Evolutionary conservation across 92 coral and sea anemone genomes (phyloP), one percentile per base, ranked within the genome.

Genomic region (Parazoanthus darwini): DNA sequence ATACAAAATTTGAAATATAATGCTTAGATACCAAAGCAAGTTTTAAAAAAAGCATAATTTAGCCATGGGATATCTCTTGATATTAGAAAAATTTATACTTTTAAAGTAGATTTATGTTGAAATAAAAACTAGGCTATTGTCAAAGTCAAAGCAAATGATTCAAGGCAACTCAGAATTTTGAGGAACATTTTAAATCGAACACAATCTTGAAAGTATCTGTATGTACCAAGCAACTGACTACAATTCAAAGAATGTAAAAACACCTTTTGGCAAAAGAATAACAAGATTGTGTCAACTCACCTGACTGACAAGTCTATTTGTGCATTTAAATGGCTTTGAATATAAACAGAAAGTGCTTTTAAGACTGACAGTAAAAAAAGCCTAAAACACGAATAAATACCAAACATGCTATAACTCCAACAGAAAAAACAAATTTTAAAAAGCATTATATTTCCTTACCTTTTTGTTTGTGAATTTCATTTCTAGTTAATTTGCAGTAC

Each of bases 401-500:
- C 8, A 22, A 39, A 50, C 68, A 10, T 66, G 36, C 25, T 11
- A 3, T 29, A 29, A 29, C 36, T 63, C 10, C 20, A 56, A 56
- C 8, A 51, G 71, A 5, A 51, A 13, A 81, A 81, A 81, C 18
- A 39, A 13, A 2, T 75, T 75, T 20, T 3, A 33, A 39, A 39
- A 39, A 15, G 39, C 2, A 8, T 22, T 22, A 38, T 25, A 16
- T 82, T 42, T 67, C 50, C 86, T 82, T 67, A 82, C 86, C 86
- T 66, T 23, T 72, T 48, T 23, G 58, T 20, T 11, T 66, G 33
- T 58, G 87, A 18, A 77, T 38, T 78, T 50, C 79, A 78, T 79
- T 78, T 80, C 85, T 91, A 92, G 91, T 89, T 87, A 50, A 89
- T 67, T 13, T 88, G 85, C 36, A 92, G 88, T 46, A 89, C 76